phyloP scores from a whole-genome alignment of 2,888 invertebrate species.

The Erebia aethiops region DNA sequence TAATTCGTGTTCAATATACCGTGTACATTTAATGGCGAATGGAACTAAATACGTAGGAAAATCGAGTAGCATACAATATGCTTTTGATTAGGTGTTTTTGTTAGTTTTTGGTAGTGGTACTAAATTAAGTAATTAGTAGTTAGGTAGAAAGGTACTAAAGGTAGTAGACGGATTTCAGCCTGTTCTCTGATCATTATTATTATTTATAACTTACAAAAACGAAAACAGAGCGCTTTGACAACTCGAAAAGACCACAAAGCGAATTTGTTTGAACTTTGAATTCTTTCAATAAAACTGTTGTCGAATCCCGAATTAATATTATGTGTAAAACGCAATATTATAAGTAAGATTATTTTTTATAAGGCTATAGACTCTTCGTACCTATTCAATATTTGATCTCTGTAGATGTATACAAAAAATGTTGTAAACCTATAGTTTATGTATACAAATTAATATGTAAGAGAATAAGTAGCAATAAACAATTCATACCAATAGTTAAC shows the following conservation, averaged over 20 bases:
- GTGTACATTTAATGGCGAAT: slow-evolving; percentile 6
- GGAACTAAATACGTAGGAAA: slow-evolving; percentile 5
- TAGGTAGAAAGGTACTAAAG: too few relatives aligned
- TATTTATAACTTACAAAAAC: background rate
- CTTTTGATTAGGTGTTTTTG: background rate
- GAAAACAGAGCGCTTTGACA: background rate
- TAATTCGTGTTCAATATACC: slow-evolving; percentile 22
- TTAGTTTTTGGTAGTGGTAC: too few relatives aligned
- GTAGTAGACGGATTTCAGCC: background rate
- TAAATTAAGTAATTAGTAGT: too few relatives aligned
- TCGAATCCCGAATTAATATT: background rate
- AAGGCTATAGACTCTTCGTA: too few relatives aligned
- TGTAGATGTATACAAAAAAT: too few relatives aligned
- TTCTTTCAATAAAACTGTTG: background rate
- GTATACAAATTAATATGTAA: too few relatives aligned
- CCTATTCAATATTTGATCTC: too few relatives aligned
- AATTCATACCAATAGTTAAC: background rate
- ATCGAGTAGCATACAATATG: background rate
- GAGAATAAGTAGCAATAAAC: too few relatives aligned
- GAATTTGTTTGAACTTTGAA: slow-evolving; percentile 1
- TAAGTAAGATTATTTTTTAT: too few relatives aligned
- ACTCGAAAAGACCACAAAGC: background rate
- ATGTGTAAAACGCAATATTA: too few relatives aligned
- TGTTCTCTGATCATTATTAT: background rate
- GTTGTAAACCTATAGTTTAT: too few relatives aligned